These are phyloP conservation scores for Esox niger DNA, from an alignment of 2,113 vertebrate species.

Conservation along the genomic window DNA sequence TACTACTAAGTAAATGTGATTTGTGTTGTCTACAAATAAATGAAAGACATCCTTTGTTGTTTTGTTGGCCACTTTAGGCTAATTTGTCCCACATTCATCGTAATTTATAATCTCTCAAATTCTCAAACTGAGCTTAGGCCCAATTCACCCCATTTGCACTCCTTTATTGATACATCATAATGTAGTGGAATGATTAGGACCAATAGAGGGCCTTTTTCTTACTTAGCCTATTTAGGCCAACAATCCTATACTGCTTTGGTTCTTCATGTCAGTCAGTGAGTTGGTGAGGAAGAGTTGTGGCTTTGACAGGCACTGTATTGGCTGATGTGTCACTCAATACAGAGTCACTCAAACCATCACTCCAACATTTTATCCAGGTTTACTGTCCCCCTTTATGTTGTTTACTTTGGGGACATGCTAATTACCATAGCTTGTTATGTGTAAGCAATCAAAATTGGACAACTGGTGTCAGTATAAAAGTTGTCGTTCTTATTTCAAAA, in stretches of 20 bases:
- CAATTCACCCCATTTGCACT: conserved; percentile 35
- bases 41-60: conserved; percentile 80
- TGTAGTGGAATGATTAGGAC: not conserved
- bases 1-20: conserved; percentile 88
- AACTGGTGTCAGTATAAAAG: not conserved
- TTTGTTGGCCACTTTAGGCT: conserved; percentile 86
- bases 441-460: not conserved
- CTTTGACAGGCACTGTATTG: conserved; percentile 41
- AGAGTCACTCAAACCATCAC: conserved; percentile 37
- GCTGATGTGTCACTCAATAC: conserved; percentile 19
- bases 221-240: conserved; percentile 49
- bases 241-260: conserved; percentile 50
- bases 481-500: too few species aligned
- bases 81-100: conserved; percentile 59
- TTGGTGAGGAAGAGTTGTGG: conserved; percentile 23
- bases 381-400: conserved; percentile 4
- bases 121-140: conserved; percentile 20
- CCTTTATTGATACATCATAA: conserved; percentile 29
- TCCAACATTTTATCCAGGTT: conserved; percentile 22
- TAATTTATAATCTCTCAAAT: conserved; percentile 23
- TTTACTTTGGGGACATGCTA: too few species aligned
- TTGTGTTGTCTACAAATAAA: conserved; percentile 84
- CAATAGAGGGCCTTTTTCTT: conserved; percentile 16
- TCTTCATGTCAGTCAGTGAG: conserved; percentile 29
- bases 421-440: too few species aligned